These are phyloP conservation scores for Zaprionus obscuricornis DNA, from an alignment of 2,888 invertebrate species.

Conservation along the genomic window DNA sequence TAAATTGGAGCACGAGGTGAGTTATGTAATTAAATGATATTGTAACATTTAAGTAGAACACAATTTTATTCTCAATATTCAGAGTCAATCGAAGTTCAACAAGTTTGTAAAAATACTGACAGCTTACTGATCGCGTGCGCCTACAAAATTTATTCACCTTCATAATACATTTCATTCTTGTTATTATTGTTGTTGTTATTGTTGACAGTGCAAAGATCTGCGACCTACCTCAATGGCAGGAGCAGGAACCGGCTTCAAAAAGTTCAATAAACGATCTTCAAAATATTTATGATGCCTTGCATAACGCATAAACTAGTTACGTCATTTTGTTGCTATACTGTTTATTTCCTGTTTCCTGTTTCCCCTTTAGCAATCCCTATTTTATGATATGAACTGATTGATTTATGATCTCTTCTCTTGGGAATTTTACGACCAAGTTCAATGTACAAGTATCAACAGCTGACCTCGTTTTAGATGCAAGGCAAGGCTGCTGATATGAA, in stretches of 20 bases:
- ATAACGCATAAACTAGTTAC: conserved; percentile 34
- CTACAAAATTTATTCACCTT: conserved; percentile 59
- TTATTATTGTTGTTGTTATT: conserved; percentile 14
- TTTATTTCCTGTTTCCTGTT: background rate
- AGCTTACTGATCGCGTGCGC: conserved; percentile 61
- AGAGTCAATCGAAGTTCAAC: conserved; percentile 64
- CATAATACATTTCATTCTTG: conserved; percentile 2
- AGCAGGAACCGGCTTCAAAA: conserved; percentile 45
- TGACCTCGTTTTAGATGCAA: conserved; percentile 12
- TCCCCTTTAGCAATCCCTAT: no score
- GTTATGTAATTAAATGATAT: conserved; percentile 44
- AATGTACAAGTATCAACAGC: conserved; percentile 1
- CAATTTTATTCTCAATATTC: background rate
- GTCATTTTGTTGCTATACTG: conserved; percentile 22
- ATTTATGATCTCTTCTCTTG: conserved; percentile 9
- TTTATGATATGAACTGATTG: no score
- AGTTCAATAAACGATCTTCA: conserved; percentile 69
- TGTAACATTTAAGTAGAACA: conserved; percentile 5
- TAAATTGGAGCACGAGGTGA: conserved; percentile 66
- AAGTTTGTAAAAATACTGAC: conserved; percentile 59
- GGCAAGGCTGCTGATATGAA: conserved; percentile 13
- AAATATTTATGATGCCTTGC: conserved; percentile 9
- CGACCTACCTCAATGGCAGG: conserved; percentile 76
- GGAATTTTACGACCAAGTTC: background rate
- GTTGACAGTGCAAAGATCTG: conserved; percentile 51